Evolutionary conservation across 2,888 invertebrate genomes (phyloP).

Genomic region (Patella depressa): DNA sequence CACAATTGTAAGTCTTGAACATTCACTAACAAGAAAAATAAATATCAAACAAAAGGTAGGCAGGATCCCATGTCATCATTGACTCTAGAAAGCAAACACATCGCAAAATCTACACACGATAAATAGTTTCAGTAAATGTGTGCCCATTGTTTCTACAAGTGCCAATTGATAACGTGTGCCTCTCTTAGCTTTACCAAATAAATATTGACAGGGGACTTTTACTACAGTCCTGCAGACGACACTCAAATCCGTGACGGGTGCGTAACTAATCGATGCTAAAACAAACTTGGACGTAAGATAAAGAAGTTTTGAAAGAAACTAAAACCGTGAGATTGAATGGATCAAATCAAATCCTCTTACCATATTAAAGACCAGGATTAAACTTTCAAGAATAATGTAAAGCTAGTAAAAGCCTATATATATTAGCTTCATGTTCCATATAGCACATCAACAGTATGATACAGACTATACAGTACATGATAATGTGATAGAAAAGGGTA

Average conservation of each 20-base stretch:
- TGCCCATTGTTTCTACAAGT: slow-evolving; percentile 6
- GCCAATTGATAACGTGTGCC: slow-evolving; percentile 9
- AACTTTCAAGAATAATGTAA: too few relatives aligned
- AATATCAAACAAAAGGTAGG: slow-evolving; percentile 4
- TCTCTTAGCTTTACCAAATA: slow-evolving; percentile 8
- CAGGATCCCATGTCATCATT: background rate
- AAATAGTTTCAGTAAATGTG: background rate
- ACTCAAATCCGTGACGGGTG: background rate
- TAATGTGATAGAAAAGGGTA: too few relatives aligned
- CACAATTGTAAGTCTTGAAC: slow-evolving; percentile 8
- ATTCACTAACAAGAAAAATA: slow-evolving; percentile 4
- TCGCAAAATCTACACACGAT: background rate
- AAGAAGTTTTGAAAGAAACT: too few relatives aligned
- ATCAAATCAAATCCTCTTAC: too few relatives aligned
- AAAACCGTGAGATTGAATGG: too few relatives aligned
- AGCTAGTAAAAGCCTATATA: too few relatives aligned
- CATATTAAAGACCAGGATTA: too few relatives aligned
- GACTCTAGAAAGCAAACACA: background rate
- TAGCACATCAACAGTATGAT: too few relatives aligned
- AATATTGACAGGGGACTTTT: background rate
- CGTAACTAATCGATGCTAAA: background rate
- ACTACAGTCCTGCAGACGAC: slow-evolving; percentile 5
- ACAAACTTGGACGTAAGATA: too few relatives aligned
- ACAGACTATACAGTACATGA: too few relatives aligned
- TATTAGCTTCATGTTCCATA: too few relatives aligned